Percentiles rank a stretch among this genome's conserved stretches.
These are phyloP conservation scores for Apodemus agrarius DNA, from an alignment of 2,797 vertebrate species.

Conservation along the genomic window DNA sequence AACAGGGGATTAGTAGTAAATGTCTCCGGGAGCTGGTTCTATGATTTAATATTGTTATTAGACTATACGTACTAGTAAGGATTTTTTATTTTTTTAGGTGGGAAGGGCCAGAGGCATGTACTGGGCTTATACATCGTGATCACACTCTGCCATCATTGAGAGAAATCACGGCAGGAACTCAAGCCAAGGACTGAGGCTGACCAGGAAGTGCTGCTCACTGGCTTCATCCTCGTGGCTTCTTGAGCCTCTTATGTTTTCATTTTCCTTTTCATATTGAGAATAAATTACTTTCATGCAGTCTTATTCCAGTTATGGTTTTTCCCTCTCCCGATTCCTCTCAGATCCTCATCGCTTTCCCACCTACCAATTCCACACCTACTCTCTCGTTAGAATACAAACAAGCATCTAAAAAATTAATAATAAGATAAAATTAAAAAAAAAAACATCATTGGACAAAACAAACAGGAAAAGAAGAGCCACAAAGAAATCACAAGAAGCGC, in stretches of 20 bases:
- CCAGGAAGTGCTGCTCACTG: not conserved
- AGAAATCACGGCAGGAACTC: not conserved
- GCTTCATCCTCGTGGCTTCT: no score
- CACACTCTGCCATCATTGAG: not conserved
- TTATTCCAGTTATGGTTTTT: not conserved
- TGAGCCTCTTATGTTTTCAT: not conserved
- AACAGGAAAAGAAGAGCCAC: not conserved
- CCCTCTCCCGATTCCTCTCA: not conserved
- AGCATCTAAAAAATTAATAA: not conserved
- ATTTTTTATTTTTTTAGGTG: not conserved
- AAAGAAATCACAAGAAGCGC: not conserved
- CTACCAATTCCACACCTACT: not conserved
- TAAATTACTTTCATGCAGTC: not conserved
- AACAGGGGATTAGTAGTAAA: not conserved
- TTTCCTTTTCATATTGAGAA: not conserved
- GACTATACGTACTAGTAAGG: not conserved
- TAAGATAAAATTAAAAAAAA: not conserved
- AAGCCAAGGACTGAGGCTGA: not conserved
- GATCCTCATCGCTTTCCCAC: not conserved
- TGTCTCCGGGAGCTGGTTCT: not conserved
- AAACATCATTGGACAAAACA: not conserved
- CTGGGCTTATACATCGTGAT: not conserved
- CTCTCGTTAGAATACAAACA: not conserved
- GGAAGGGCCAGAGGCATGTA: rapidly evolving
- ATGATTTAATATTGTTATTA: not conserved